These are phyloP conservation scores for Antheraea assamensis DNA, from an alignment of 2,888 invertebrate species.

Conservation along the genomic window DNA sequence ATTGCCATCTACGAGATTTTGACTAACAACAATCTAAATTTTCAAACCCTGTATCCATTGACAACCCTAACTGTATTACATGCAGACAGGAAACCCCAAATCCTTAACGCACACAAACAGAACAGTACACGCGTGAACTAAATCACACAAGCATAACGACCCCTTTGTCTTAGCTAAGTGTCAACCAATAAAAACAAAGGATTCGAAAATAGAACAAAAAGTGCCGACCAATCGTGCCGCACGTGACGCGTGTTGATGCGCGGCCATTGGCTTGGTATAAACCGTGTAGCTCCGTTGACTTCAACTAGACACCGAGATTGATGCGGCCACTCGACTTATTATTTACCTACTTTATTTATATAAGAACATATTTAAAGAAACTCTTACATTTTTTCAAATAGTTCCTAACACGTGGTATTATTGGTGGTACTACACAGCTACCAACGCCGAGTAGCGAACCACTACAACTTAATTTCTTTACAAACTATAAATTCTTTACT, in stretches of 20 bases:
- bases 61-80: conserved; percentile 34
- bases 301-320: conserved; percentile 76
- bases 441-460: no score
- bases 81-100: conserved; percentile 65
- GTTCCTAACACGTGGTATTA: no score
- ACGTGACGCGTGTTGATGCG: conserved; percentile 79
- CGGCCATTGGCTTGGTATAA: conserved; percentile 81
- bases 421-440: no score
- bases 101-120: conserved; percentile 75
- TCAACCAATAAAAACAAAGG: conserved; percentile 83
- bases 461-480: no score
- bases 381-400: background rate
- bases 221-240: conserved; percentile 75
- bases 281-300: conserved; percentile 79
- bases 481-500: no score
- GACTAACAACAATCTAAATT: background rate
- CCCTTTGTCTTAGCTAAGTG: conserved; percentile 83
- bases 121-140: conserved; percentile 45
- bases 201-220: conserved; percentile 81
- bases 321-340: conserved; percentile 63
- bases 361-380: background rate
- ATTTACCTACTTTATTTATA: conserved; percentile 31
- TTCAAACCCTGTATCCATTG: background rate
- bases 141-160: conserved; percentile 68
- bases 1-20: background rate